Percentiles rank a stretch among this genome's conserved stretches.
phyloP scores from a whole-genome alignment of 2,113 vertebrate genomes.

The Polypterus senegalus region DNA sequence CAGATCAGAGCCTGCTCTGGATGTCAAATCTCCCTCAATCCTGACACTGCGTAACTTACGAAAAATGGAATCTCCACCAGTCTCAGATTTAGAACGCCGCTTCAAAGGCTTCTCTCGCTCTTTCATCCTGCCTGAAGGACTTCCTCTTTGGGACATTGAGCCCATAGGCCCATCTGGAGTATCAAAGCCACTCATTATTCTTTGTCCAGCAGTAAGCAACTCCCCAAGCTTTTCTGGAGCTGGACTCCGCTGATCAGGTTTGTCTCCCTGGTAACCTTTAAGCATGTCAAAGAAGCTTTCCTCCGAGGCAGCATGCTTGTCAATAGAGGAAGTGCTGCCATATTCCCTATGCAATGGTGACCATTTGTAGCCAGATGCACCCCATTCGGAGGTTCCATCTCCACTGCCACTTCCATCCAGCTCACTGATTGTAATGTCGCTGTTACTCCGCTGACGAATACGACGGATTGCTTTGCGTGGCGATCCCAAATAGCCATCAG shows the following conservation, averaged over 20 bases:
- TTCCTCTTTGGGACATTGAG: conserved; percentile 55
- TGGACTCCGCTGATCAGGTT: conserved; percentile 65
- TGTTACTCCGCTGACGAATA: conserved; percentile 86
- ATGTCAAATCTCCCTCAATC: conserved; percentile 59
- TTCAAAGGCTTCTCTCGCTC: conserved; percentile 89
- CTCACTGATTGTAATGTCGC: conserved; percentile 85
- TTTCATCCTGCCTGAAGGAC: conserved; percentile 68
- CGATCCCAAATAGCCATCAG: conserved; percentile 76
- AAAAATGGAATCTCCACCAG: conserved; percentile 87
- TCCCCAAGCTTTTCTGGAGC: conserved; percentile 69
- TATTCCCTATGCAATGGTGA: conserved; percentile 84
- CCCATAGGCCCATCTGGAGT: conserved; percentile 62
- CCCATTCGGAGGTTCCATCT: conserved; percentile 82
- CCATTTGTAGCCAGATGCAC: conserved; percentile 67
- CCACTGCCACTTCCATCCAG: conserved; percentile 56
- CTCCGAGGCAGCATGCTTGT: conserved; percentile 81
- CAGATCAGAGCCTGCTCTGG: conserved; percentile 60
- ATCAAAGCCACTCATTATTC: conserved; percentile 40
- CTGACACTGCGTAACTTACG: conserved; percentile 80
- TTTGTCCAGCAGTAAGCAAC: conserved; percentile 55
- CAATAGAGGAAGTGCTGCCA: conserved; percentile 94
- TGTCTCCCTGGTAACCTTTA: conserved; percentile 78
- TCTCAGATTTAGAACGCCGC: conserved; percentile 86
- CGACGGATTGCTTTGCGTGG: conserved; percentile 68
- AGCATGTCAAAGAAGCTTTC: conserved; percentile 84